These are phyloP conservation scores for Seriola aureovittata DNA, from an alignment of 2,113 vertebrate genomes.

Conservation along the genomic window DNA sequence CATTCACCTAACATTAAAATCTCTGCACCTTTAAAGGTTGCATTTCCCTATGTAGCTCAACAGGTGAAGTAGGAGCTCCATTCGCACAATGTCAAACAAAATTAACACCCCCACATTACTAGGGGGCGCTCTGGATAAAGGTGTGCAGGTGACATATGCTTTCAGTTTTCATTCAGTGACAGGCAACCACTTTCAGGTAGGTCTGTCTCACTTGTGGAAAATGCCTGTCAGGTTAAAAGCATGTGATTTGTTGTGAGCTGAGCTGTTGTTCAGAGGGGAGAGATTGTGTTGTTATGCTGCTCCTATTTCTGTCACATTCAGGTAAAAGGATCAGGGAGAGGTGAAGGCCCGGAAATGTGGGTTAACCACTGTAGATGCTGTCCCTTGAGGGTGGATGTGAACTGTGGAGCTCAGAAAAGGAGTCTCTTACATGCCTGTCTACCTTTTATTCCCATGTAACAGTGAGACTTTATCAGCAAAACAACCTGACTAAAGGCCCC, in stretches of 20 bases:
- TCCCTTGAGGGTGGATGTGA: constrained; percentile 66
- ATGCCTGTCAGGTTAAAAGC: neutral
- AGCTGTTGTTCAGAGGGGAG: constrained; percentile 24
- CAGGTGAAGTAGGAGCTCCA: constrained; percentile 40
- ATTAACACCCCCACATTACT: neutral
- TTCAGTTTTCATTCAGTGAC: neutral
- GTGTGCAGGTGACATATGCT: constrained; percentile 62
- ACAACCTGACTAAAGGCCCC: neutral
- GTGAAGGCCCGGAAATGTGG: constrained; percentile 72
- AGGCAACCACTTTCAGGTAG: constrained; percentile 70
- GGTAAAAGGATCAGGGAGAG: constrained; percentile 61
- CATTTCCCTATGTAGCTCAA: neutral
- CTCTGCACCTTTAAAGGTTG: neutral
- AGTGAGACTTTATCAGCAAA: constrained; percentile 6
- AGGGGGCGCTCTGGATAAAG: constrained; percentile 17
- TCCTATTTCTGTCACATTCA: constrained; percentile 76
- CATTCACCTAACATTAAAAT: neutral
- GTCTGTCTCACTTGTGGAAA: constrained; percentile 41
- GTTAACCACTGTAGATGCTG: constrained; percentile 75
- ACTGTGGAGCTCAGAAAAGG: constrained; percentile 18
- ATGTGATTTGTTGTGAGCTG: constrained; percentile 34
- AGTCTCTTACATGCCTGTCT: constrained; percentile 41
- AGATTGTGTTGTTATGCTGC: constrained; percentile 1
- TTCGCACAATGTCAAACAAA: neutral
- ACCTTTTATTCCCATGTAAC: constrained; percentile 7